Percentiles rank a stretch among this genome's conserved stretches.
Evolutionary conservation across 2,797 vertebrate genomes (phyloP).

Genomic region (Xyrichtys novacula): DNA sequence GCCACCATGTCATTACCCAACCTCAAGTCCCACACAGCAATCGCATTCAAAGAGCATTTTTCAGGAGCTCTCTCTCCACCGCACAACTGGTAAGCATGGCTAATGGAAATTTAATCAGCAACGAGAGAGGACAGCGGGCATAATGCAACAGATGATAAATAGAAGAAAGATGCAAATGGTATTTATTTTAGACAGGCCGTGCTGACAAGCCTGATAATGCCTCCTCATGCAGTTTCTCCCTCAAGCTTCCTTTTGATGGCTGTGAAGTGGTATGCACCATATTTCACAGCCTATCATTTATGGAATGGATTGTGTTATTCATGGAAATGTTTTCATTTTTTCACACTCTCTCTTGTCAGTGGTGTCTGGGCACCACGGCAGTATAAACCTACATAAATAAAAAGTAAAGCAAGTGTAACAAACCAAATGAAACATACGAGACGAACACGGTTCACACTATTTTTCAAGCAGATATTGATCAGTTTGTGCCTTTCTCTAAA

Average conservation of each 20-base stretch:
- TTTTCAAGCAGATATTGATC: background rate
- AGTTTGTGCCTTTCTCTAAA: constrained; percentile 3
- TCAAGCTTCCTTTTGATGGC: constrained; percentile 66
- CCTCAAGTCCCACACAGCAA: constrained; percentile 72
- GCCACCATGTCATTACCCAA: constrained; percentile 76
- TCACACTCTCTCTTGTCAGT: constrained; percentile 41
- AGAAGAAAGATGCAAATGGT: constrained; percentile 83
- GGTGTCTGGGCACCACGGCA: constrained; percentile 32
- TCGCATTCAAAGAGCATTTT: constrained; percentile 80
- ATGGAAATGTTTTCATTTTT: constrained; percentile 60
- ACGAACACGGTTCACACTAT: constrained; percentile 3
- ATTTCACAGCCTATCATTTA: constrained; percentile 69
- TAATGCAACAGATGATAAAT: constrained; percentile 83
- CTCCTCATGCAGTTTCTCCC: constrained; percentile 63
- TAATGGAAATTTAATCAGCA: constrained; percentile 88
- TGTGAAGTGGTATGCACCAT: constrained; percentile 47
- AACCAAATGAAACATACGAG: background rate
- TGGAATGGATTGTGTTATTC: constrained; percentile 69
- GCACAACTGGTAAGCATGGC: constrained; percentile 78
- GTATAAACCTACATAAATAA: constrained; percentile 60
- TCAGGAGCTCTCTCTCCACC: constrained; percentile 65
- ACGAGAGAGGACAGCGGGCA: constrained; percentile 81
- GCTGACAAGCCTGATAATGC: constrained; percentile 79
- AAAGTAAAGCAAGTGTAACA: constrained; percentile 57
- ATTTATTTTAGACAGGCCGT: constrained; percentile 77